A percentile compares a stretch with the other conserved stretches of the same genome.
Evolutionary conservation across 2,113 vertebrate genomes (phyloP).

Genomic region (Manacus vitellinus): DNA sequence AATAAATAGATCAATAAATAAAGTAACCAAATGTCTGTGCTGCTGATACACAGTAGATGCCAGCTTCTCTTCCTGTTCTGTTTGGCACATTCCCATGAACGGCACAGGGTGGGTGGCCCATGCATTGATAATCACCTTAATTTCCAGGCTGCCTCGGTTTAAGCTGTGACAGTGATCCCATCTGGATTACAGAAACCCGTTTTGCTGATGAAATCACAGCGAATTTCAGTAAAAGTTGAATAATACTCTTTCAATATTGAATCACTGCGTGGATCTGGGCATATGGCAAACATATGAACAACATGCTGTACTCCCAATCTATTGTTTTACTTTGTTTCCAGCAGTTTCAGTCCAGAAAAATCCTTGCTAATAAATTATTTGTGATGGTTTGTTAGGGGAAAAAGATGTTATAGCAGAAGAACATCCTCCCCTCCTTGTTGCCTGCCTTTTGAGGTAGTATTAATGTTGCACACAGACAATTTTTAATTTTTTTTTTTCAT

Average conservation of each 20-base stretch:
- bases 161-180: constrained; percentile 37
- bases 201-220: constrained; percentile 50
- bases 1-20: constrained; percentile 57
- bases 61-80: constrained; percentile 31
- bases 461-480: not conserved
- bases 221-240: constrained; percentile 70
- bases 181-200: constrained; percentile 71
- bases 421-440: not conserved
- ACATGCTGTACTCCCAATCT: constrained; percentile 32
- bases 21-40: constrained; percentile 29
- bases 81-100: not conserved
- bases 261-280: constrained; percentile 62
- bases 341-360: constrained; percentile 44
- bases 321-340: constrained; percentile 71
- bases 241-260: constrained; percentile 70
- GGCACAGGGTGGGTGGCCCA: constrained; percentile 54
- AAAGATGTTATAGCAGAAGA: not conserved
- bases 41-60: constrained; percentile 51
- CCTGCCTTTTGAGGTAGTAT: not conserved
- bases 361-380: constrained; percentile 30
- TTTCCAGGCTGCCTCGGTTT: constrained; percentile 56
- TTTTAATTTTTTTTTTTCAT: not conserved
- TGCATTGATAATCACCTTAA: constrained; percentile 31
- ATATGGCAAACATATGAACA: constrained; percentile 73
- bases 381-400: not conserved